Evolutionary conservation across 2,113 vertebrate species (phyloP).

Genomic region (Anseranas semipalmata): DNA sequence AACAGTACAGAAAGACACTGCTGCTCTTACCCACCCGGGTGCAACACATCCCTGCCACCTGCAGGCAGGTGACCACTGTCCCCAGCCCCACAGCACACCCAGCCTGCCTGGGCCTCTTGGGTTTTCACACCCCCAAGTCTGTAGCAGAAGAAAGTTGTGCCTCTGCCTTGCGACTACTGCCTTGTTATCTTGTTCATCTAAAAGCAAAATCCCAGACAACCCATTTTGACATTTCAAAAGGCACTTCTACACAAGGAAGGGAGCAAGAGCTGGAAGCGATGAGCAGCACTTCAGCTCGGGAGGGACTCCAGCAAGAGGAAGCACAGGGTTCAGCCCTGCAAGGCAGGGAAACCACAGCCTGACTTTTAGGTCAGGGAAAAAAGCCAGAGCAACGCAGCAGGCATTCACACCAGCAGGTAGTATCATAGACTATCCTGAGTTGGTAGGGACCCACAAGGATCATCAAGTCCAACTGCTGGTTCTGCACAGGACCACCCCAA

Average conservation of each 20-base stretch:
- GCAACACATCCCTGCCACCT: no score
- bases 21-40: no score
- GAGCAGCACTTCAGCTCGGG: background rate
- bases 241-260: background rate
- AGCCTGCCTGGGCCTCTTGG: background rate
- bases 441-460: no score
- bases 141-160: background rate
- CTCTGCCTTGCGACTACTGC: background rate
- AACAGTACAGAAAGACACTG: background rate
- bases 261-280: background rate
- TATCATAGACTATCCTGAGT: no score
- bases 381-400: background rate
- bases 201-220: background rate
- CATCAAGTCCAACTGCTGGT: no score
- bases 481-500: no score
- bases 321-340: background rate
- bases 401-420: background rate
- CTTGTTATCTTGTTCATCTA: background rate
- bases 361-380: background rate
- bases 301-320: background rate
- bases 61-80: no score
- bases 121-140: no score
- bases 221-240: background rate
- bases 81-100: no score
- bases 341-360: background rate